Evolutionary conservation across 2,888 invertebrate species (phyloP).

Genomic region (Dryobotodes eremita): DNA sequence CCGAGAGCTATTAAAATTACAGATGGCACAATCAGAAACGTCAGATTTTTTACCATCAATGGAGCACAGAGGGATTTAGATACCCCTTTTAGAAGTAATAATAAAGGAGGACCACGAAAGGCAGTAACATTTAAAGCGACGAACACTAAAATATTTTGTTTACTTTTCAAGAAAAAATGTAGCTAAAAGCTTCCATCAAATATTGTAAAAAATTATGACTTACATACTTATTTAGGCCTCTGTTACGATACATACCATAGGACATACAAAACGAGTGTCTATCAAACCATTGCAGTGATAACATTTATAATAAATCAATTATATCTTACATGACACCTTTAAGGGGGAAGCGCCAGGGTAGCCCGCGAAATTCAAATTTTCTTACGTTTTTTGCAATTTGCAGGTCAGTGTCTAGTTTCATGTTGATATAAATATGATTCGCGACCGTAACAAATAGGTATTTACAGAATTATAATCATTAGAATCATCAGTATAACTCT

Average conservation of each 20-base stretch:
- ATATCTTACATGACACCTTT: slow-evolving; percentile 43
- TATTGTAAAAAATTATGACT: slow-evolving; percentile 32
- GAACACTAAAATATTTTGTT: background rate
- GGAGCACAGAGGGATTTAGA: background rate
- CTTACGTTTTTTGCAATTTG: too few species aligned
- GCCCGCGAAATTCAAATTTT: too few species aligned
- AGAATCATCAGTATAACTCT: too few species aligned
- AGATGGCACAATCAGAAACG: background rate
- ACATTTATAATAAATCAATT: slow-evolving; percentile 20
- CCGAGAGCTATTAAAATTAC: slow-evolving; percentile 3
- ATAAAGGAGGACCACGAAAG: slow-evolving; percentile 13
- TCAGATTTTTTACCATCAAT: background rate
- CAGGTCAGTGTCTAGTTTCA: too few species aligned
- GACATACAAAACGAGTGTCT: slow-evolving; percentile 51
- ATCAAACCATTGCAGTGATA: slow-evolving; percentile 51
- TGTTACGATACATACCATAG: slow-evolving; percentile 62
- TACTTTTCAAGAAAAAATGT: slow-evolving; percentile 1
- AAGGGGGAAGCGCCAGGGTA: too few species aligned
- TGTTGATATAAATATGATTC: too few species aligned
- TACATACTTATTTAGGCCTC: slow-evolving; percentile 40
- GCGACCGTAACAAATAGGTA: too few species aligned
- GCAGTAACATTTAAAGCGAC: slow-evolving; percentile 47
- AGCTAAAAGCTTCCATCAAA: slow-evolving; percentile 46
- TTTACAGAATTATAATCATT: too few species aligned
- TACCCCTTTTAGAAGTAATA: background rate